These are phyloP conservation scores for Tetragnatha montana DNA, from an alignment of 2,888 invertebrate species.

Conservation along the genomic window DNA sequence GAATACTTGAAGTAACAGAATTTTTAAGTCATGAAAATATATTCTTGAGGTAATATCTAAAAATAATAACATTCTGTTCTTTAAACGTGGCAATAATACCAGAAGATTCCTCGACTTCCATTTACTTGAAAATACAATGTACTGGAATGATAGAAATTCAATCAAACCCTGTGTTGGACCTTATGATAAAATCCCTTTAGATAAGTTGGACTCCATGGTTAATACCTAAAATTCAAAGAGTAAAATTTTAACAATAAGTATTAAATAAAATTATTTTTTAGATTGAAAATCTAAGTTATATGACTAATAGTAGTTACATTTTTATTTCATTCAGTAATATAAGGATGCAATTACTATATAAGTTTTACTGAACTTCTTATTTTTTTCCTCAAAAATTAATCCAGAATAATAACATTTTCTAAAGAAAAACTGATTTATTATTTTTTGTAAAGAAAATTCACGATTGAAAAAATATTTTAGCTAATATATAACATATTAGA, in stretches of 20 bases:
- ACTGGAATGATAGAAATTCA: slow-evolving; percentile 55
- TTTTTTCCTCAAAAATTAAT: no score
- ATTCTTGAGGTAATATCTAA: slow-evolving; percentile 48
- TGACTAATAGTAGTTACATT: no score
- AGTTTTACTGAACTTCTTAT: no score
- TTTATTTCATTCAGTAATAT: no score
- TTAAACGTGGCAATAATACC: slow-evolving; percentile 8
- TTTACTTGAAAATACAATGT: slow-evolving; percentile 8
- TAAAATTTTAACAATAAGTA: neutral
- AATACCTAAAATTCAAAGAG: slow-evolving; percentile 49
- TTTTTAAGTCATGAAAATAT: slow-evolving; percentile 44
- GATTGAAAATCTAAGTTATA: no score
- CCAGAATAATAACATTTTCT: no score
- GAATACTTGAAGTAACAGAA: slow-evolving; percentile 25
- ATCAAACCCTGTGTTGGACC: slow-evolving; percentile 66
- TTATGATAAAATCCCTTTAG: slow-evolving; percentile 31
- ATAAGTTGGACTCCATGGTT: slow-evolving; percentile 44
- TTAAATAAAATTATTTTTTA: neutral
- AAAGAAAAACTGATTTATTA: no score
- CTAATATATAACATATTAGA: neutral
- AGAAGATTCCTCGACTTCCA: slow-evolving; percentile 20
- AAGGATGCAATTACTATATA: no score
- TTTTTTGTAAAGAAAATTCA: neutral
- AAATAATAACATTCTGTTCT: slow-evolving; percentile 29
- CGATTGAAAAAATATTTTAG: neutral